phyloP scores from a whole-genome alignment of 2,797 vertebrate species.

The Enteromius trimaculatus region DNA sequence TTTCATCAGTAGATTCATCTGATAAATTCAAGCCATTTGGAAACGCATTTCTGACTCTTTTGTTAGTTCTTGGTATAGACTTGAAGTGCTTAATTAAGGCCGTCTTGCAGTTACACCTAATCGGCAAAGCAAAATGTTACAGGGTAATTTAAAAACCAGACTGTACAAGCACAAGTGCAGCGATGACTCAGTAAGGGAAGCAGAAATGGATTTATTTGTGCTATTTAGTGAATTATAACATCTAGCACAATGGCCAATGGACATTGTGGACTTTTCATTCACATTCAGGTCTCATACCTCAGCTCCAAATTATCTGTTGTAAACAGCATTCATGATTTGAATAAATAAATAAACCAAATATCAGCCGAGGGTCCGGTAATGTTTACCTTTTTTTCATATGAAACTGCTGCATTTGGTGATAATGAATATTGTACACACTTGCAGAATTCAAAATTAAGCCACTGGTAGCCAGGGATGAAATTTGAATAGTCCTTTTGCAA shows the following conservation, averaged over 20 bases:
- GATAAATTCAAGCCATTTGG: constrained; percentile 15
- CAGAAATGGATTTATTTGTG: constrained; percentile 13
- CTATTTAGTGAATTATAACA: constrained; percentile 50
- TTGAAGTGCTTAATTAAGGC: constrained; percentile 20
- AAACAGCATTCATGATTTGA: constrained; percentile 69
- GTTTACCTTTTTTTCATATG: constrained; percentile 63
- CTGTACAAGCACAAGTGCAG: neutral
- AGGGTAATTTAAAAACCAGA: constrained; percentile 18
- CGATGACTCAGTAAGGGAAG: constrained; percentile 3
- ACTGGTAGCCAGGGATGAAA: constrained; percentile 33
- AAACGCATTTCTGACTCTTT: neutral
- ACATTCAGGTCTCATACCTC: constrained; percentile 51
- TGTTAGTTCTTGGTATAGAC: constrained; percentile 3
- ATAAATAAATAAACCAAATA: constrained; percentile 46
- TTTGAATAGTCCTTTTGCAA: constrained; percentile 44
- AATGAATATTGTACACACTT: constrained; percentile 66
- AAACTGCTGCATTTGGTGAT: constrained; percentile 74
- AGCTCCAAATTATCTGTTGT: constrained; percentile 56
- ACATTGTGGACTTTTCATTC: constrained; percentile 49
- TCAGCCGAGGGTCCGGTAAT: constrained; percentile 43
- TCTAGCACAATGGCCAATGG: constrained; percentile 31
- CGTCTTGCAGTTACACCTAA: neutral
- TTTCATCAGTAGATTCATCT: neutral
- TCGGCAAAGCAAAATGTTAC: neutral
- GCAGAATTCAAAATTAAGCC: constrained; percentile 53